Conservation (phyloP, 2,888 invertebrate genomes). For the Mesoligia furuncula region DNA sequence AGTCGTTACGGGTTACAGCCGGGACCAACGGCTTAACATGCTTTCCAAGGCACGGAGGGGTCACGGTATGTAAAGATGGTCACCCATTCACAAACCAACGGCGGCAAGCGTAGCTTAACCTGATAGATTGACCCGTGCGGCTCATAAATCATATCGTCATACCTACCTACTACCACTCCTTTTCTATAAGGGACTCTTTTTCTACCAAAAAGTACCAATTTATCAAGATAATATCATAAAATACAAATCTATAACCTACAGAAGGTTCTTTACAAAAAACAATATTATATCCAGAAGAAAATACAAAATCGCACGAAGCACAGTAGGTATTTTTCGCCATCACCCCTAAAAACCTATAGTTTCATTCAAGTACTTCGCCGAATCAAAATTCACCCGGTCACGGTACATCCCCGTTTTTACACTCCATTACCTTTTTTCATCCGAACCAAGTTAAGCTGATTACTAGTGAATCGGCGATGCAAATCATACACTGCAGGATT, state of each 20-base stretch:
- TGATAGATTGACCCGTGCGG: too few species aligned
- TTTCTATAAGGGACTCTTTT: not conserved
- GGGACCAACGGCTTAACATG: too few species aligned
- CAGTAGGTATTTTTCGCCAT: slow-evolving; percentile 35
- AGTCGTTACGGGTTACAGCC: too few species aligned
- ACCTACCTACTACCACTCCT: not conserved
- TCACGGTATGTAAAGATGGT: too few species aligned
- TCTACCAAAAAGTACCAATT: not conserved
- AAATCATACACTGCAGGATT: slow-evolving; percentile 71
- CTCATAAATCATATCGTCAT: not conserved
- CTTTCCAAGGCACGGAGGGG: too few species aligned
- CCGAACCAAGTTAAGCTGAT: slow-evolving; percentile 82
- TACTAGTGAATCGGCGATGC: slow-evolving; percentile 78
- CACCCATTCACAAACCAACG: too few species aligned
- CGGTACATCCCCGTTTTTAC: slow-evolving; percentile 73
- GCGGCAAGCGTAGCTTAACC: too few species aligned
- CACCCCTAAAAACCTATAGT: slow-evolving; percentile 45
- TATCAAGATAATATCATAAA: not conserved
- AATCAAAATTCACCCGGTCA: slow-evolving; percentile 62
- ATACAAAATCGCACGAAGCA: not conserved
- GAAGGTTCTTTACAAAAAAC: not conserved
- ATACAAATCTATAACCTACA: not conserved
- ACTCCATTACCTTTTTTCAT: slow-evolving; percentile 85
- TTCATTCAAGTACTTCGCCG: slow-evolving; percentile 39
- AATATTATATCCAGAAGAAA: not conserved